These are phyloP conservation scores for Melanotaenia parkinsoni DNA, from an alignment of 2,797 vertebrate genomes.

Conservation along the genomic window DNA sequence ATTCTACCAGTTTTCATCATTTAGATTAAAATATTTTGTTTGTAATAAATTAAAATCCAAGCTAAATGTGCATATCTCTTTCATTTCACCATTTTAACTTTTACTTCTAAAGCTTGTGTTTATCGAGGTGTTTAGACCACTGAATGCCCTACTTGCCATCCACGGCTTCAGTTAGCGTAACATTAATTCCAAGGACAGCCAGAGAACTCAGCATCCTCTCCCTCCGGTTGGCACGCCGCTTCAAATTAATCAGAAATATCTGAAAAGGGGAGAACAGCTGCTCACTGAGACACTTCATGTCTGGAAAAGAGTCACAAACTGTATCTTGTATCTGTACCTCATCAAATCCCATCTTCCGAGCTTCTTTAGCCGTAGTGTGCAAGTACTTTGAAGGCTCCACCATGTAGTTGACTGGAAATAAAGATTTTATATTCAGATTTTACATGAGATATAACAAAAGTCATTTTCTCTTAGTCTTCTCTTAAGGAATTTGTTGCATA, in stretches of 20 bases:
- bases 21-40: too few species aligned
- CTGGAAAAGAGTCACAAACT: background rate
- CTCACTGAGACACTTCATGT: background rate
- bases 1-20: too few species aligned
- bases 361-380: constrained; percentile 74
- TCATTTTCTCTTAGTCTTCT: background rate
- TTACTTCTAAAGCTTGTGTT: too few species aligned
- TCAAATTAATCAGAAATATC: constrained; percentile 86
- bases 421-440: background rate
- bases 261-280: background rate
- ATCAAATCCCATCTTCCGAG: constrained; percentile 88
- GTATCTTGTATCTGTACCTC: constrained; percentile 76
- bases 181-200: constrained; percentile 82
- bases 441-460: background rate
- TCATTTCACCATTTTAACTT: too few species aligned
- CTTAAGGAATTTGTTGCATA: constrained; percentile 16
- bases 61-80: too few species aligned
- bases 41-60: too few species aligned
- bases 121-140: background rate
- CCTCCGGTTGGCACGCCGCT: constrained; percentile 84
- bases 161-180: constrained; percentile 85
- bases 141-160: constrained; percentile 87
- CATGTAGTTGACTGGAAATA: constrained; percentile 79
- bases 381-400: constrained; percentile 65
- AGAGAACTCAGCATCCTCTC: constrained; percentile 84